Evolutionary conservation across 2,888 invertebrate species (phyloP).

Genomic region (Calliphora vomitoria): DNA sequence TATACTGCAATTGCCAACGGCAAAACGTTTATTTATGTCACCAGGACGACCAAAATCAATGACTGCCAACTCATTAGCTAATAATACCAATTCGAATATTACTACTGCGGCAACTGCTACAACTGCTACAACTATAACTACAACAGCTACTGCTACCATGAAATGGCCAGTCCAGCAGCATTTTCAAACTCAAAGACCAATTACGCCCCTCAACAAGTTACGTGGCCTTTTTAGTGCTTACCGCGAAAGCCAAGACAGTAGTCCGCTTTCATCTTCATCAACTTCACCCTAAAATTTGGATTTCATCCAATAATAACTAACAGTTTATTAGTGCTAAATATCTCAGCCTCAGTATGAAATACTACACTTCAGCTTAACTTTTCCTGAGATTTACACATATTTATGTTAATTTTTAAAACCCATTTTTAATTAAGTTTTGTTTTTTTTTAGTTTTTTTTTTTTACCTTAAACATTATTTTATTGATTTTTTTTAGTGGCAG

Average conservation of each 20-base stretch:
- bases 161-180: constrained; percentile 25
- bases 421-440: constrained; percentile 33
- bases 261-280: constrained; percentile 60
- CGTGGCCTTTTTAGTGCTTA: constrained; percentile 78
- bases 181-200: constrained; percentile 42
- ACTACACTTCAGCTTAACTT: background rate
- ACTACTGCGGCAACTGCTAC: constrained; percentile 1
- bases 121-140: background rate
- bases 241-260: constrained; percentile 74
- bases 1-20: constrained; percentile 64
- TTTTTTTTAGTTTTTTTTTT: constrained; percentile 27
- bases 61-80: constrained; percentile 50
- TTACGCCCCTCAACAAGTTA: constrained; percentile 77
- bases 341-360: constrained; percentile 49
- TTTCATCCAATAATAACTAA: constrained; percentile 5
- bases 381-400: constrained; percentile 8
- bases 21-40: constrained; percentile 73
- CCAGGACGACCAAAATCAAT: constrained; percentile 66
- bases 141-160: background rate
- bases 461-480: constrained; percentile 1
- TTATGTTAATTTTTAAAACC: constrained; percentile 11
- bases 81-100: constrained; percentile 22
- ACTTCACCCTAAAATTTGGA: constrained; percentile 50
- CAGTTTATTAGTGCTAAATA: constrained; percentile 8
- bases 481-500: background rate